Base-by-base conservation (phyloP, 2,113 vertebrate species). In the Lepus timidus region DNA sequence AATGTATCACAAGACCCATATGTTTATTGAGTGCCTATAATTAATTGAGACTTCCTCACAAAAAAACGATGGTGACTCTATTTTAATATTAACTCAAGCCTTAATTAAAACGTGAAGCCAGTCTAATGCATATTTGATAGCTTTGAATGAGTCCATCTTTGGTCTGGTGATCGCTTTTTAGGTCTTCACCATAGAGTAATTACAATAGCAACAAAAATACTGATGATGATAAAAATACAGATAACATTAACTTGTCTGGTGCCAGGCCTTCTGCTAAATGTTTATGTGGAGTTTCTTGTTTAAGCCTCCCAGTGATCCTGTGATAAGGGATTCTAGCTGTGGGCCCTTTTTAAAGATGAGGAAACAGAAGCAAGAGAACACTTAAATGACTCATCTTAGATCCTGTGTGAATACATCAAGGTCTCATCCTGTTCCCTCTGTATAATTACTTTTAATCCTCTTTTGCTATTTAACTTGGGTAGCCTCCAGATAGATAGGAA, bases 71-170 rank as follows among this genome's bases (percentile, higher is more conserved):
- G 49, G 94, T 67, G 78, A 90, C 55, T 94, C 49, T 92, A 90
- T 76, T 88, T 88, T 90, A 88, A 76, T 95, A 73, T 70, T 87
- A 92, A 80, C 82, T 93, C 61, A 90, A 80, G 58, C 51, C 68
- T 96, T 92, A 94, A 94, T 96, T 96, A 96, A 93, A 95, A 94
- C 25, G 61, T 62, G 79, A 92, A 94, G 79, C 70, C 92, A 95
- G 67, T 49, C 68, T 91, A 92, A 96, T 81, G 36, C 83, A 86
- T 95, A 73, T 93, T 92, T 94, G 78, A 86, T 94, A 74, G 82
- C 74, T 86, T 85, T 75, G 70, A 92, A 90, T 96, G 70, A 74
- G 68, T 91, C 62, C 79, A 55, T 90, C 88, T 93, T 88, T 85
- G 81, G 88, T 78, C 73, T 92, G 93, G 33, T 36, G 44, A 88